Conservation (phyloP, 2,113 vertebrate genomes). For the Murina feae region DNA sequence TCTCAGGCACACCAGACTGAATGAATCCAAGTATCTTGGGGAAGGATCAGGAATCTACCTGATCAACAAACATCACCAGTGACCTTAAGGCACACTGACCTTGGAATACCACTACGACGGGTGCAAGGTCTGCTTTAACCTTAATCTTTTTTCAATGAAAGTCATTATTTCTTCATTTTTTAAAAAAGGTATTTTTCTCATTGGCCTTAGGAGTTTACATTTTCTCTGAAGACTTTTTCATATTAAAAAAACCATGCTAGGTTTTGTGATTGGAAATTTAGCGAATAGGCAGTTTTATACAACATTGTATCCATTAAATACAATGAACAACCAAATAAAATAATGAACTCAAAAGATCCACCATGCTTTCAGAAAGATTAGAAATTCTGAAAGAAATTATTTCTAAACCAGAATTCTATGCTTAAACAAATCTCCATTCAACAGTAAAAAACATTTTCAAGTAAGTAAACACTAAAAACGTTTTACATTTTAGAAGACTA, state of each 20-base stretch:
- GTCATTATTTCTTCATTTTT: not conserved
- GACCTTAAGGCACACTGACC: not conserved
- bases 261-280: not conserved
- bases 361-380: not conserved
- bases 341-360: not conserved
- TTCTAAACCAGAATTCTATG: not conserved
- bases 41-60: not conserved
- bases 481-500: constrained; percentile 5
- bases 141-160: not conserved
- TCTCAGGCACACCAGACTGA: not conserved
- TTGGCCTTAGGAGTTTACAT: not conserved
- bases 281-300: not conserved
- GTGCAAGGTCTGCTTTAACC: not conserved
- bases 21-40: not conserved
- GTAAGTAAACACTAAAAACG: not conserved
- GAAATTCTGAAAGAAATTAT: not conserved
- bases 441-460: not conserved
- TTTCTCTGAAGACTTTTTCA: not conserved
- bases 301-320: not conserved
- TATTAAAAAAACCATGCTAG: not conserved
- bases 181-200: not conserved
- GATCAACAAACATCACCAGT: not conserved
- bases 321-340: not conserved
- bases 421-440: not conserved
- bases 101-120: not conserved